Evolutionary conservation across 2,113 vertebrate genomes (phyloP).

Genomic region (Platycercus adscitus): DNA sequence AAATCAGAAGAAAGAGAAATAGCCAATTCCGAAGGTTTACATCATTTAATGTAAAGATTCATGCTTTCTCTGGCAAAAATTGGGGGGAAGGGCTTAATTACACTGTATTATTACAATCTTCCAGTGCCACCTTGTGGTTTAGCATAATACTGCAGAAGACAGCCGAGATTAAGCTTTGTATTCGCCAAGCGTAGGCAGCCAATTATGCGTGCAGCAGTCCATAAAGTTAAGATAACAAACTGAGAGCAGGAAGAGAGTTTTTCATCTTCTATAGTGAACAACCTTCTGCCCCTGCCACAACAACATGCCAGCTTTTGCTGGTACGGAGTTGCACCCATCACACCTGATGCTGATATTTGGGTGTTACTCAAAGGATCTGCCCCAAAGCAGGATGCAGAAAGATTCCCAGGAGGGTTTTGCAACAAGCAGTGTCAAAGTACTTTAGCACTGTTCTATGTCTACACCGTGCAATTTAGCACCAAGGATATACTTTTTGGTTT

Average conservation of each 20-base stretch:
- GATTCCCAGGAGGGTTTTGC: not conserved
- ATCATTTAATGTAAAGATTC: constrained; percentile 48
- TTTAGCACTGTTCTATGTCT: not conserved
- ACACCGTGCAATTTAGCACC: not conserved
- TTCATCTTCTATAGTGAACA: not conserved
- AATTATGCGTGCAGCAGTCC: not conserved
- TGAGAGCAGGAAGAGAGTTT: not conserved
- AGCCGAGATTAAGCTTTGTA: not conserved
- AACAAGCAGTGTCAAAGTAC: not conserved
- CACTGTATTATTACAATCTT: constrained; percentile 69
- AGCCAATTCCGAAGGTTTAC: not conserved
- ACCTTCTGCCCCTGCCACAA: not conserved
- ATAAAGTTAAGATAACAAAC: not conserved
- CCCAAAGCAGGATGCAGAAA: not conserved
- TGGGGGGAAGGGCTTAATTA: constrained; percentile 6
- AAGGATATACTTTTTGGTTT: not conserved
- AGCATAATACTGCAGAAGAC: not conserved
- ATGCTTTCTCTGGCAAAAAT: not conserved
- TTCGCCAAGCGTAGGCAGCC: not conserved
- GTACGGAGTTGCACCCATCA: not conserved
- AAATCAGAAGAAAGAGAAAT: constrained; percentile 36
- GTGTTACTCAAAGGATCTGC: not conserved
- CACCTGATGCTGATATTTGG: not conserved
- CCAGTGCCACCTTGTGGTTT: constrained; percentile 73
- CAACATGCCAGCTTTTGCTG: not conserved